Percentiles rank a stretch among this genome's conserved stretches.
phyloP scores from a whole-genome alignment of 1,140 invertebrate species.

The Saccostrea echinata region DNA sequence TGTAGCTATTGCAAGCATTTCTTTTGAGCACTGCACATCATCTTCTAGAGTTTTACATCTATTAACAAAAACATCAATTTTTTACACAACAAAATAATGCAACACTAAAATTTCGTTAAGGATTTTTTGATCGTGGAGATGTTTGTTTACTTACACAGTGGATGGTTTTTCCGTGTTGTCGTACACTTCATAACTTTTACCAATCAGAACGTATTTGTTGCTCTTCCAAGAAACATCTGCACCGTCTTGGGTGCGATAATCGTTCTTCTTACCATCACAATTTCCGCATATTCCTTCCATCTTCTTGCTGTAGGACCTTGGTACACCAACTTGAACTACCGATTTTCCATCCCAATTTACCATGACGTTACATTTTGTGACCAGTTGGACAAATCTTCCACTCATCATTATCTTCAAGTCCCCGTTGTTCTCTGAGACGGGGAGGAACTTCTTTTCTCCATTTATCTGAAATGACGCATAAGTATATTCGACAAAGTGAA shows the following conservation, averaged over 20 bases:
- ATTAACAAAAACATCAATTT: not conserved
- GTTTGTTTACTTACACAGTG: not conserved
- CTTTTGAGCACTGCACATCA: slow-evolving; percentile 1
- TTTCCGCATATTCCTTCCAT: slow-evolving; percentile 66
- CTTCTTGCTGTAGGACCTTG: slow-evolving; percentile 86
- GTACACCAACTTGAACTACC: slow-evolving; percentile 86
- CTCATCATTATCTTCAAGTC: slow-evolving; percentile 35
- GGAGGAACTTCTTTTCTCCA: slow-evolving; percentile 42
- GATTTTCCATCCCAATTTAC: slow-evolving; percentile 91
- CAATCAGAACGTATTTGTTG: slow-evolving; percentile 56
- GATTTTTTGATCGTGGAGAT: no score
- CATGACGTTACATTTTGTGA: slow-evolving; percentile 71
- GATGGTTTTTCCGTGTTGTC: slow-evolving; percentile 13
- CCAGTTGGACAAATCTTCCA: slow-evolving; percentile 51
- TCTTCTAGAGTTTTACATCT: slow-evolving; percentile 47
- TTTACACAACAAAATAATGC: not conserved
- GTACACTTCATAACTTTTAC: slow-evolving; percentile 60
- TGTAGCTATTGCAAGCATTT: not conserved
- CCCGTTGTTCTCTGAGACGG: slow-evolving; percentile 38
- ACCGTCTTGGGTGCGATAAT: slow-evolving; percentile 58
- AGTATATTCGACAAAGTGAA: not conserved
- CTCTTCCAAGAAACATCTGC: slow-evolving; percentile 49
- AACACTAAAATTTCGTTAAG: not conserved
- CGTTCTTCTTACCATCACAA: slow-evolving; percentile 64
- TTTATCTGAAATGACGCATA: slow-evolving; percentile 33